phyloP scores from a whole-genome alignment of 2,888 invertebrate genomes.

The Mythimna vitellina region DNA sequence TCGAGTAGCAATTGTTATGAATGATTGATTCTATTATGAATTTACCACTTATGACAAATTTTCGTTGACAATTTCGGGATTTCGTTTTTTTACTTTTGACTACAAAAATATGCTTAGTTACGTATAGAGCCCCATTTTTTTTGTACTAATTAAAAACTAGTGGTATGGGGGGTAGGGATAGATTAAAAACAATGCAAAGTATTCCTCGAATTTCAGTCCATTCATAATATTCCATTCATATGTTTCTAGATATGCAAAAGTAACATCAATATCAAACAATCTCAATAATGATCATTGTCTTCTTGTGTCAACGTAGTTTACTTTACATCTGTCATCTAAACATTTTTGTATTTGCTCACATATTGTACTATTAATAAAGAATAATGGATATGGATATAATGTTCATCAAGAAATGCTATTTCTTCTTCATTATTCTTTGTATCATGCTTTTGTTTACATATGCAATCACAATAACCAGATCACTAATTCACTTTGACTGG shows the following conservation, averaged over 20 bases:
- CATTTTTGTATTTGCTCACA: neutral
- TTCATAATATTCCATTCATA: conserved; percentile 4
- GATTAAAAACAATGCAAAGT: neutral
- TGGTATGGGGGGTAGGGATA: too few species aligned
- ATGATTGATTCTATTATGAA: too few species aligned
- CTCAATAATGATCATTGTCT: neutral
- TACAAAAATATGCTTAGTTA: too few species aligned
- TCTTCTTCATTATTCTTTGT: neutral
- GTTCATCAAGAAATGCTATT: neutral
- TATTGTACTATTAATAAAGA: neutral
- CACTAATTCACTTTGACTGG: neutral
- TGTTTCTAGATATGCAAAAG: neutral
- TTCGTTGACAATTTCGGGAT: too few species aligned
- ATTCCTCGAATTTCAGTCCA: too few species aligned
- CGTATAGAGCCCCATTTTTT: too few species aligned
- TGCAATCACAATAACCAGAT: neutral
- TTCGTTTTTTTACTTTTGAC: too few species aligned
- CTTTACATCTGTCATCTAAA: neutral
- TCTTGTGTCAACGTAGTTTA: neutral
- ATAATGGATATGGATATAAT: neutral
- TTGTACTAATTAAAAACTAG: too few species aligned
- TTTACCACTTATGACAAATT: too few species aligned
- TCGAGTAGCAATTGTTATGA: too few species aligned
- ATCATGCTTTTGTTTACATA: neutral
- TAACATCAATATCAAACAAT: neutral